Percentiles rank a stretch among this genome's conserved stretches.
phyloP scores from a whole-genome alignment of 2,888 invertebrate species.

The Silvanus unidentatus region DNA sequence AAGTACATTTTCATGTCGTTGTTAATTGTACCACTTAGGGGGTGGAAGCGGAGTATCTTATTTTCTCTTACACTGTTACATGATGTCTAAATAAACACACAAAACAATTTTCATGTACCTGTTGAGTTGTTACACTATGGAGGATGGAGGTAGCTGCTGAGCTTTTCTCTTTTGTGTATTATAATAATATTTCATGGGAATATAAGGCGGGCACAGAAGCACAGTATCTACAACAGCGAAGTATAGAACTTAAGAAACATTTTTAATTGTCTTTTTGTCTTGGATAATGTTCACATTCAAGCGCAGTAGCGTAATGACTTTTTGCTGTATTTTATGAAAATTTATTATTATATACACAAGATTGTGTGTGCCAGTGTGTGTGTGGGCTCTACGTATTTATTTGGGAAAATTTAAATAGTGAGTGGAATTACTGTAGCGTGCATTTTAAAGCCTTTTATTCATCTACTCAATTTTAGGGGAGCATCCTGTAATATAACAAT shows the following conservation, averaged over 20 bases:
- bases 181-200: too few relatives aligned
- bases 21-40: conserved; percentile 14
- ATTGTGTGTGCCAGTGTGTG: background rate
- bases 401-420: conserved; percentile 6
- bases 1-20: conserved; percentile 16
- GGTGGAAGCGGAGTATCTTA: conserved; percentile 4
- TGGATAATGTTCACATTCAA: too few relatives aligned
- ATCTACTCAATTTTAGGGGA: conserved; percentile 13
- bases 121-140: background rate
- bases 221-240: too few relatives aligned
- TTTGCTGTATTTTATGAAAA: too few relatives aligned
- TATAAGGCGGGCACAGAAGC: too few relatives aligned
- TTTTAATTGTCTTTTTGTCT: too few relatives aligned
- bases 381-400: background rate
- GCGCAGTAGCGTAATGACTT: too few relatives aligned
- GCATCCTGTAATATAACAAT: conserved; percentile 18
- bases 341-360: too few relatives aligned
- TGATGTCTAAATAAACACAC: conserved; percentile 10
- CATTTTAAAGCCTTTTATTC: conserved; percentile 14
- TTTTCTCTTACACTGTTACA: conserved; percentile 3
- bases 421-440: conserved; percentile 16
- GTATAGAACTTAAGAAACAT: too few relatives aligned
- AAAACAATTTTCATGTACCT: conserved; percentile 2
- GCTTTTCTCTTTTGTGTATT: too few relatives aligned
- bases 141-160: too few relatives aligned